A percentile compares a stretch with the other conserved stretches of the same genome.
Evolutionary conservation across 2,888 invertebrate species (phyloP).

Genomic region (Mimas tiliae): DNA sequence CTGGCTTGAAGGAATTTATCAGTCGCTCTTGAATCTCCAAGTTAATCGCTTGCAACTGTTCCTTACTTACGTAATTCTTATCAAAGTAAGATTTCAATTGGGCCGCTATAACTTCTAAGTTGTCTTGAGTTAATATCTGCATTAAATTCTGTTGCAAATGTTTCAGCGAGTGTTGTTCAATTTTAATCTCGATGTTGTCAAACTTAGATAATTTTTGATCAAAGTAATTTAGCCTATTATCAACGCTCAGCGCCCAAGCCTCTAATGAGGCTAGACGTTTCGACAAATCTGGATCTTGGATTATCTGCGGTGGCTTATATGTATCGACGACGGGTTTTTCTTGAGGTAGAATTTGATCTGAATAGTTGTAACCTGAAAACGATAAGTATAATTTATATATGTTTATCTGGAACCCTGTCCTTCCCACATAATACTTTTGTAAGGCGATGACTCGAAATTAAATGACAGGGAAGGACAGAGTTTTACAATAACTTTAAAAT

Average conservation of each 20-base stretch:
- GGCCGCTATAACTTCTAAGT: constrained; percentile 67
- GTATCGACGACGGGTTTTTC: constrained; percentile 52
- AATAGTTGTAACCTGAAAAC: constrained; percentile 71
- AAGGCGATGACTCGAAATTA: constrained; percentile 38
- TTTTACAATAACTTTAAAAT: constrained; percentile 56
- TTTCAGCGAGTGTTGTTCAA: constrained; percentile 82
- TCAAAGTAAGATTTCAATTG: constrained; percentile 86
- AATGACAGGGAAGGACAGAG: constrained; percentile 87
- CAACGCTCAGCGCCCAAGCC: constrained; percentile 78
- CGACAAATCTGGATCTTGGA: constrained; percentile 61
- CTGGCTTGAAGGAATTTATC: constrained; percentile 74
- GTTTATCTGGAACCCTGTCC: constrained; percentile 65
- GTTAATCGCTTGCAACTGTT: constrained; percentile 83
- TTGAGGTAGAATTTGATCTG: constrained; percentile 51
- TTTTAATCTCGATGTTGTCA: constrained; percentile 72
- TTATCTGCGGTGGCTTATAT: constrained; percentile 63
- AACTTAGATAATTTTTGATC: constrained; percentile 81
- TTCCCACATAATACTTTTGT: constrained; percentile 66
- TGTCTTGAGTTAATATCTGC: constrained; percentile 77
- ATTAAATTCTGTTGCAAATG: constrained; percentile 83
- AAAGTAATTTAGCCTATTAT: constrained; percentile 81
- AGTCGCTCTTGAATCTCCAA: constrained; percentile 67
- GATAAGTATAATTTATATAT: constrained; percentile 34
- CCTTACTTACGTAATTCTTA: constrained; percentile 85
- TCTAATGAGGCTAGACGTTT: constrained; percentile 73